Evolutionary conservation across 2,888 invertebrate genomes (phyloP).

Genomic region (Thecocarcelia acutangulata): DNA sequence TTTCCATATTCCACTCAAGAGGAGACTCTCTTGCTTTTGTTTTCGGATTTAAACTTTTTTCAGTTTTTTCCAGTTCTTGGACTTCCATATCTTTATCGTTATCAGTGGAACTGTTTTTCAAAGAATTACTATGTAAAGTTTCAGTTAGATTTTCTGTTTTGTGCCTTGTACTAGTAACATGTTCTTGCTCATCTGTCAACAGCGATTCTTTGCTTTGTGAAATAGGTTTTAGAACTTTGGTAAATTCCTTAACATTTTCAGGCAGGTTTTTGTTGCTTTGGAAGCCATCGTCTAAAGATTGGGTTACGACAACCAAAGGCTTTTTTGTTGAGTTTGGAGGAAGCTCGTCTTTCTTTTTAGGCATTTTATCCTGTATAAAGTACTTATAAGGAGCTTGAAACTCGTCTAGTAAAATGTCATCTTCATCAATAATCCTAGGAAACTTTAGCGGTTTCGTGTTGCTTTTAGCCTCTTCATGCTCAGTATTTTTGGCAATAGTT

Average conservation of each 20-base stretch:
- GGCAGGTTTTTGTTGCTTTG: slow-evolving; percentile 33
- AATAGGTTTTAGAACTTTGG: slow-evolving; percentile 58
- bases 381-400: slow-evolving; percentile 54
- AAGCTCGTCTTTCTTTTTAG: neutral
- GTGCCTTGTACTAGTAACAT: neutral
- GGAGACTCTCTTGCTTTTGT: slow-evolving; percentile 29
- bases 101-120: neutral
- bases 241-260: slow-evolving; percentile 64
- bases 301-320: slow-evolving; percentile 14
- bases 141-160: neutral
- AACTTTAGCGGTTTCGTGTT: slow-evolving; percentile 69
- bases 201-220: slow-evolving; percentile 18
- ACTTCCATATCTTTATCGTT: neutral
- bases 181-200: slow-evolving; percentile 3
- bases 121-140: neutral
- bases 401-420: slow-evolving; percentile 66
- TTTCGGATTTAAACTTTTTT: slow-evolving; percentile 5
- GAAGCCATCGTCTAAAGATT: slow-evolving; percentile 52
- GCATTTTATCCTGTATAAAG: slow-evolving; percentile 34
- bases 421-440: slow-evolving; percentile 72
- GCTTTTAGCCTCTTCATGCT: neutral
- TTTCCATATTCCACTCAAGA: slow-evolving; percentile 65
- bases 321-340: slow-evolving; percentile 6
- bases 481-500: slow-evolving; percentile 28
- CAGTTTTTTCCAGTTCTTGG: neutral